Base-by-base conservation (phyloP, 2,888 invertebrate genomes). In the Drosophila maculinotata region DNA sequence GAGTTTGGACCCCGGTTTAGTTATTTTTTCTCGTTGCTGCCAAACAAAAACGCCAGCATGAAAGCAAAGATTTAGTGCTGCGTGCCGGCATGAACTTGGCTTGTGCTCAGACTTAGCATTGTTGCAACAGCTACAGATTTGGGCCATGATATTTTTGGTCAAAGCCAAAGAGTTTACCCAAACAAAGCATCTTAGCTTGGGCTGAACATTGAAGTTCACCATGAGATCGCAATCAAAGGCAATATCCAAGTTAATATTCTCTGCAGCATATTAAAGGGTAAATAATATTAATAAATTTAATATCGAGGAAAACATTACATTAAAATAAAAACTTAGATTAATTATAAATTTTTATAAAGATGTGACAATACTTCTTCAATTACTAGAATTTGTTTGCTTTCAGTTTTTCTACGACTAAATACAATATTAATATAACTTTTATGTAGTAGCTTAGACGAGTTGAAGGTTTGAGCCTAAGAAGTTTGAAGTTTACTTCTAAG, bases 41-140 rank as follows among this genome's bases (percentile, higher is more conserved):
- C 77, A 59, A 75, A 79, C 69, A 77, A 76, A 80, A 83, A 68
- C 58, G 67, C 48, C 64, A 53, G 85, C 79, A 82, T 85, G 79
- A 82, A 82, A 85, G 81, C 83, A 75, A 79, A 81, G 85, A 85
- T 85, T 82, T 82, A 85, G 79, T 82, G 77, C 81, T 77, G 82
- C 85, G 79, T 82, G 85, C 60, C 67, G 77, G 82, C 82, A 71
- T 79, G 85, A 79, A 77, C 77, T 81, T 81, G 74, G 65, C 63
- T 69, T 54, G 26, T 44, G 49, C 47, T 20, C 41, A 12, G 54
- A 36, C 66, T 49, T 33, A 42, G 53, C 35, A 82, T 79, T 79
- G 71, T 79, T 76, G 73, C 71, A 60, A 42, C 38, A 58, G 60
- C 53, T 57, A 57, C 17, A 69, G 57, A 69, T 73, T 73, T 65